Evolutionary conservation across 2,113 vertebrate species (phyloP).

Genomic region (Crocuta crocuta): DNA sequence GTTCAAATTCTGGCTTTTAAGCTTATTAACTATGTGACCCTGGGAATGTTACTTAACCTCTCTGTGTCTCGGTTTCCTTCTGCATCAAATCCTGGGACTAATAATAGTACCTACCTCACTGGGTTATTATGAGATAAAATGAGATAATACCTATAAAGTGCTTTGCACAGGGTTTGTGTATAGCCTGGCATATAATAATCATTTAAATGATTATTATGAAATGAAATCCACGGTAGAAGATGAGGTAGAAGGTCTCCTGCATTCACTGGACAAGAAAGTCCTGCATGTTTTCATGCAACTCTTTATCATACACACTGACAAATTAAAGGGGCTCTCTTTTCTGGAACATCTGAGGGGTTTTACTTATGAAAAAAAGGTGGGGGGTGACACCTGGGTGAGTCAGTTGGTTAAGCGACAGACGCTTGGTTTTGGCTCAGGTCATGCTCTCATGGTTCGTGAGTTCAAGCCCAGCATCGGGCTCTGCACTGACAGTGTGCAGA

Average conservation of each 20-base stretch:
- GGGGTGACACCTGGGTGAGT: too few relatives aligned
- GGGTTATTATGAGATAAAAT: not conserved
- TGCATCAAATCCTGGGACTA: not conserved
- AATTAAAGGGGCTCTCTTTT: not conserved
- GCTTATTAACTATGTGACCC: not conserved
- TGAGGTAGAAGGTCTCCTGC: not conserved
- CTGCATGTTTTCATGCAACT: not conserved
- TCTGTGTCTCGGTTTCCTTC: not conserved
- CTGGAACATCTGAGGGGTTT: not conserved
- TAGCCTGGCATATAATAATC: not conserved
- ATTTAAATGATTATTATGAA: not conserved
- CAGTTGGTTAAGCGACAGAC: too few relatives aligned
- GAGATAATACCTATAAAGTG: not conserved
- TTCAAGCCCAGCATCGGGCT: too few relatives aligned
- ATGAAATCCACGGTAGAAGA: not conserved
- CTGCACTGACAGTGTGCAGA: too few relatives aligned
- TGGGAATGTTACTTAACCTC: not conserved
- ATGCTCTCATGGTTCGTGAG: too few relatives aligned
- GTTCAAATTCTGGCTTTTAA: not conserved
- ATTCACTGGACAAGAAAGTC: not conserved
- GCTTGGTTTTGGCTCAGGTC: too few relatives aligned
- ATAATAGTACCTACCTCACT: not conserved
- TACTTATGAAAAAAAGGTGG: not conserved
- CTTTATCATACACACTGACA: not conserved
- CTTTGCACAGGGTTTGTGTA: not conserved